Evolutionary conservation across 30 jellyfish, hydroid and myxozoan genomes (phyloP), one percentile per base, ranked within the genome.

Genomic region (Hydractinia symbiolongicarpus): DNA sequence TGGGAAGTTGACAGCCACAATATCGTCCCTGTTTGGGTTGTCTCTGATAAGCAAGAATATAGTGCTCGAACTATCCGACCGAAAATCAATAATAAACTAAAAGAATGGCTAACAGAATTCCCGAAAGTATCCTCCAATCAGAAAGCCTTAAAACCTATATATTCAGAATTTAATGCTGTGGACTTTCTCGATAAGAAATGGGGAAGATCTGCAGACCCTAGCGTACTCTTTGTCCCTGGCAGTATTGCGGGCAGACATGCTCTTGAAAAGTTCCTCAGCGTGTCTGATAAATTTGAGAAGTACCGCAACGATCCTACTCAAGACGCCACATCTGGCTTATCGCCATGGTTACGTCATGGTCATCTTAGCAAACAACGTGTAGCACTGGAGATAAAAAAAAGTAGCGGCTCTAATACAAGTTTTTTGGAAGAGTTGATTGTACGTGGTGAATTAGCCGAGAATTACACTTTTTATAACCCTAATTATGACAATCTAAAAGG

Each of bases 21-120:
- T 75, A 73, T 90, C 4, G 93, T 90, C n/a, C 97, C 97, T 5
- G 86, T 86, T 64, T 90, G 97, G 97, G 88, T 69, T 55, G 95
- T 95, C 5, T 84, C 95, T 53, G 83, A 80, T 53, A 90, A 90
- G 77, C 86, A 71, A 17, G 97, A 90, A 78, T 90, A 83, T 76
- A 95, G 89, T 9, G 97, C 97, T 30, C 81, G 97, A 81, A 90
- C 97, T 60, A 90, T 90, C 50, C 90, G 97, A n/a, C 95, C 95
- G 53, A 90, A 90, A 77, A 84, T 90, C 8, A 84, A 87, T 13
- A 77, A 84, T 0, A 61, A 84, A 62, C 80, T 90, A 19, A 77
- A 84, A 17, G 82, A 76, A 9, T 90, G 56, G 55, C 92, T 90
- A 51, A 86, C 95, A 11, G 95, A 90, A 21, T 79, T 79, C 54